phyloP scores from a whole-genome alignment of 2,888 invertebrate species.

The Liposcelis brunnea region DNA sequence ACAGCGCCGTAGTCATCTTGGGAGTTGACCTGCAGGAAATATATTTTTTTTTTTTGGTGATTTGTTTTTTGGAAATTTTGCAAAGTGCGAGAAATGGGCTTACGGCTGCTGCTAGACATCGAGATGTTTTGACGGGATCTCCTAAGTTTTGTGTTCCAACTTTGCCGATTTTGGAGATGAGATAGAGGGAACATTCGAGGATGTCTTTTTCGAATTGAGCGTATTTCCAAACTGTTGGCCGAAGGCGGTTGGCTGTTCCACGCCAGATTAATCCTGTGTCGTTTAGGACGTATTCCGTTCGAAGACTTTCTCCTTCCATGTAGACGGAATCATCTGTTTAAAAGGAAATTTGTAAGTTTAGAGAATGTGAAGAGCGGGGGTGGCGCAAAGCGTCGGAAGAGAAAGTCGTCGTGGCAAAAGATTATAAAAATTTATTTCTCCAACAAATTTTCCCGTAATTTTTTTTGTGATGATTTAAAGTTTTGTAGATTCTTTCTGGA shows the following conservation, averaged over 20 bases:
- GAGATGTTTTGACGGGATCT: slow-evolving; percentile 57
- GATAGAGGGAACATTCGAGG: slow-evolving; percentile 58
- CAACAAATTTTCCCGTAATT: neutral
- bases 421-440: too few relatives aligned
- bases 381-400: too few relatives aligned
- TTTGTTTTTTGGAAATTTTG: neutral
- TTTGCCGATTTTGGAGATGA: slow-evolving; percentile 55
- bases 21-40: slow-evolving; percentile 39
- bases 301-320: slow-evolving; percentile 44
- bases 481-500: too few relatives aligned
- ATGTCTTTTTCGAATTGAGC: slow-evolving; percentile 76
- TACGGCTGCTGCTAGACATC: slow-evolving; percentile 75
- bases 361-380: too few relatives aligned
- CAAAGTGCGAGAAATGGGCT: slow-evolving; percentile 16
- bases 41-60: neutral
- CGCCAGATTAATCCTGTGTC: slow-evolving; percentile 84
- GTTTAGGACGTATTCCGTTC: slow-evolving; percentile 68
- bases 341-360: too few relatives aligned
- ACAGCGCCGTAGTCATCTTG: slow-evolving; percentile 75
- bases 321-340: slow-evolving; percentile 40
- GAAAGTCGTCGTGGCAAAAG: too few relatives aligned
- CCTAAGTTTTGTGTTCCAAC: slow-evolving; percentile 35
- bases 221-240: slow-evolving; percentile 80
- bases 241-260: slow-evolving; percentile 67
- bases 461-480: too few relatives aligned